phyloP scores from a whole-genome alignment of 1,140 invertebrate genomes.

The Cotesia typhae region DNA sequence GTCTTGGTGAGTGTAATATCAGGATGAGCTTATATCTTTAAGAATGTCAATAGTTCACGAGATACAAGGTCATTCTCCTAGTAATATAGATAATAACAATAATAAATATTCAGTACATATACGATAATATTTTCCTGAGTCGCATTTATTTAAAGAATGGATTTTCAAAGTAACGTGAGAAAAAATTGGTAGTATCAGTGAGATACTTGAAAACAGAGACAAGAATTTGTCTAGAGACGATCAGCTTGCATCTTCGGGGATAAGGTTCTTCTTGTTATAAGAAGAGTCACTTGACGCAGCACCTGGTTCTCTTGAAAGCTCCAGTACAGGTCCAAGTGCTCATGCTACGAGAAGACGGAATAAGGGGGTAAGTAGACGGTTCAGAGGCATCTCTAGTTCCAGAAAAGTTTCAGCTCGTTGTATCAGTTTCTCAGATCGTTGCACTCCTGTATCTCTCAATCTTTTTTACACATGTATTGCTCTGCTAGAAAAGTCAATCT shows the following conservation, averaged over 20 bases:
- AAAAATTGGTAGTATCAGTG: not conserved
- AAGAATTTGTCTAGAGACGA: constrained; percentile 30
- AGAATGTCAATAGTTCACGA: too few relatives aligned
- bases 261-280: constrained; percentile 35
- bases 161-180: not conserved
- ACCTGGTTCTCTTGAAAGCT: not conserved
- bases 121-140: too few relatives aligned
- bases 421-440: constrained; percentile 1
- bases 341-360: not conserved
- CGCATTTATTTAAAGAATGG: too few relatives aligned
- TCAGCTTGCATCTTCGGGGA: constrained; percentile 47
- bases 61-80: too few relatives aligned
- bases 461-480: too few relatives aligned
- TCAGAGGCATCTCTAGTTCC: not conserved
- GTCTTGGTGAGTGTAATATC: too few relatives aligned
- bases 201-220: not conserved
- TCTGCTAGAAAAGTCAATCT: too few relatives aligned
- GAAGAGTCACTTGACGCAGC: constrained; percentile 22
- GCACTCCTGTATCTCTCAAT: not conserved
- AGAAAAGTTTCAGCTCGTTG: constrained; percentile 16
- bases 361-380: constrained; percentile 25
- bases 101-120: too few relatives aligned
- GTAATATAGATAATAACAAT: too few relatives aligned
- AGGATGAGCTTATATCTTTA: too few relatives aligned
- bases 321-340: not conserved